Base-by-base conservation (phyloP, 2,113 vertebrate genomes). In the Esox niger region DNA sequence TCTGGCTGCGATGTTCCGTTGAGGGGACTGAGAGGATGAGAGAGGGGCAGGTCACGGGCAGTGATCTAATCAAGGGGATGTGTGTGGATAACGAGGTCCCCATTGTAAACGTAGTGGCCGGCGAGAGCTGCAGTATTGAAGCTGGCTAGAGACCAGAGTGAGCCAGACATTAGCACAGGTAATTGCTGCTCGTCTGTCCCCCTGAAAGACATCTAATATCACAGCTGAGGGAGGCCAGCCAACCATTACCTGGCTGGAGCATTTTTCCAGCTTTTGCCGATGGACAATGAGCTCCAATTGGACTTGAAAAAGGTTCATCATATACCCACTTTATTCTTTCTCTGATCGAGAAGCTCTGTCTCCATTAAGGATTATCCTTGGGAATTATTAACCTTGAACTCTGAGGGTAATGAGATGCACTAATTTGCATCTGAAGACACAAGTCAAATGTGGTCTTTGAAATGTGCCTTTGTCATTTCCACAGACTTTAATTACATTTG, bases 261-360 rank as follows among this genome's bases (percentile, higher is more conserved):
- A 4, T 43, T 43, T 43, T 43, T 43, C 9, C 10, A 57, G 25
- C 55, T 13, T 13, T 79, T 83, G 74, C 75, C 82, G 80, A 78
- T 75, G 76, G 71, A 68, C 67, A 38, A 69, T 79, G 66, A 83
- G 80, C 81, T 81, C 73, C 82, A 87, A 85, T 87, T 80, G 85
- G 73, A 75, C 79, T 84, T 2, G 66, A 84, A 91, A 88, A 87
- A 80, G 79, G 77, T 81, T 85, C 80, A 78, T 88, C 87, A 86
- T 79, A 75, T 75, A 81, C 63, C 82, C 80, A 82, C 82, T 87
- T 85, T 80, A 70, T 75, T 56, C 64, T 62, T n/a, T 9, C 32
- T 20, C 8, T 23, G 75, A 75, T 67, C 64, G 70, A 77, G 82
- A 79, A 68, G 71, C 64, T 66, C 21, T n/a, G 69, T 74, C 68